A percentile compares a stretch with the other conserved stretches of the same genome.
Evolutionary conservation across 2,113 vertebrate genomes (phyloP).

Genomic region (Amblyornis subalaris): DNA sequence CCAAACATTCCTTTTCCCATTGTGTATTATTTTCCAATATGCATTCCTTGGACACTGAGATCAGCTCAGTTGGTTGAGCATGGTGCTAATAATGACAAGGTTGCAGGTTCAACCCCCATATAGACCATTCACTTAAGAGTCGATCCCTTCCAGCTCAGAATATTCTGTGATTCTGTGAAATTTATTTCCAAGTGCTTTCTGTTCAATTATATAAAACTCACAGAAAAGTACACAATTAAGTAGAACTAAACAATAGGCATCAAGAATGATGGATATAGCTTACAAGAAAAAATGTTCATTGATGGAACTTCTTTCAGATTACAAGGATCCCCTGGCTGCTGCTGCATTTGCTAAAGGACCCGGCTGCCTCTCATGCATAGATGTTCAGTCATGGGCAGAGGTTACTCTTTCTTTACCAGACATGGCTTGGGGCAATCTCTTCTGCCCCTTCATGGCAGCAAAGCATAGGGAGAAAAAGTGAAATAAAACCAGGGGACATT

Average conservation of each 20-base stretch:
- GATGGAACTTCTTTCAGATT: neutral
- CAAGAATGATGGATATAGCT: neutral
- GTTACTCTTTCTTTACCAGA: neutral
- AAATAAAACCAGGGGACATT: neutral
- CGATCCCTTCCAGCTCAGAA: neutral
- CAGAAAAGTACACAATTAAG: neutral
- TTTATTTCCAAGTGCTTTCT: neutral
- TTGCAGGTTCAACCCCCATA: neutral
- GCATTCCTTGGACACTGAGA: neutral
- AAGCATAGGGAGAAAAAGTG: neutral
- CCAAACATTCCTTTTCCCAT: neutral
- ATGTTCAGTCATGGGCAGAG: neutral
- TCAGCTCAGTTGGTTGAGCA: neutral
- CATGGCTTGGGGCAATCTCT: neutral
- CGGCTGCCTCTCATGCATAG: rapidly evolving
- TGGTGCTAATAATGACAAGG: neutral
- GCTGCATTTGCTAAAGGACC: neutral
- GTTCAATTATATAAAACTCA: neutral
- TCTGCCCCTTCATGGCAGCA: neutral
- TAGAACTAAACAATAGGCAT: neutral
- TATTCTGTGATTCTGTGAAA: neutral
- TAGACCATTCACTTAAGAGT: neutral
- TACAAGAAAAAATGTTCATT: neutral
- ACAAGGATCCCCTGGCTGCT: rapidly evolving
- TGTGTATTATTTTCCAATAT: neutral